These are phyloP conservation scores for Drosophila arawakana DNA, from an alignment of 1,140 invertebrate genomes.

Conservation along the genomic window DNA sequence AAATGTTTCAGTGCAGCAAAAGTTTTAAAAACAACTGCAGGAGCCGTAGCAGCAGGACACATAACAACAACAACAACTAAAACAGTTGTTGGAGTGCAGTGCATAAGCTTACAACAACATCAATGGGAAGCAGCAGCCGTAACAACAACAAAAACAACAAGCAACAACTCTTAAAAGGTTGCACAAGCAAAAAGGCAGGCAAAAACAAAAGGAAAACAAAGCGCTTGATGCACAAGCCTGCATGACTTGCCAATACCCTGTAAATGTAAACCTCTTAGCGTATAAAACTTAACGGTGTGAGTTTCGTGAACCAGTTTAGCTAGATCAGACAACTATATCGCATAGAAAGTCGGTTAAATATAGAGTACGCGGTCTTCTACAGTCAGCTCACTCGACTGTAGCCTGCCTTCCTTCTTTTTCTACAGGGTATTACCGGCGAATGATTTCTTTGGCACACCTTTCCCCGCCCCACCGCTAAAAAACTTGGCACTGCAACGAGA, in stretches of 20 bases:
- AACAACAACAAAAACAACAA: constrained; percentile 37
- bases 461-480: neutral
- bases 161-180: constrained; percentile 70
- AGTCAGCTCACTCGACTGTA: no score
- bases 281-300: no score
- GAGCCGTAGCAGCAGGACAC: constrained; percentile 32
- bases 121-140: constrained; percentile 16
- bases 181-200: constrained; percentile 45
- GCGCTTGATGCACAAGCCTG: neutral
- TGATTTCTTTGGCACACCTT: constrained; percentile 6
- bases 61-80: constrained; percentile 32
- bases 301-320: no score
- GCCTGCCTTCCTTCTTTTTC: no score
- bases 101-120: constrained; percentile 23
- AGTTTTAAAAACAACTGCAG: constrained; percentile 67
- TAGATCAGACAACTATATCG: no score
- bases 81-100: constrained; percentile 58
- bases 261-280: no score
- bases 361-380: no score
- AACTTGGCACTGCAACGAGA: constrained; percentile 20
- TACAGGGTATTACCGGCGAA: neutral
- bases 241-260: neutral
- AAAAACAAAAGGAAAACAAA: constrained; percentile 22
- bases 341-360: no score
- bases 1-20: constrained; percentile 66